Percentiles rank a stretch among this genome's conserved stretches.
Conservation (phyloP, 2,113 vertebrate genomes). For the Vidua chalybeata region DNA sequence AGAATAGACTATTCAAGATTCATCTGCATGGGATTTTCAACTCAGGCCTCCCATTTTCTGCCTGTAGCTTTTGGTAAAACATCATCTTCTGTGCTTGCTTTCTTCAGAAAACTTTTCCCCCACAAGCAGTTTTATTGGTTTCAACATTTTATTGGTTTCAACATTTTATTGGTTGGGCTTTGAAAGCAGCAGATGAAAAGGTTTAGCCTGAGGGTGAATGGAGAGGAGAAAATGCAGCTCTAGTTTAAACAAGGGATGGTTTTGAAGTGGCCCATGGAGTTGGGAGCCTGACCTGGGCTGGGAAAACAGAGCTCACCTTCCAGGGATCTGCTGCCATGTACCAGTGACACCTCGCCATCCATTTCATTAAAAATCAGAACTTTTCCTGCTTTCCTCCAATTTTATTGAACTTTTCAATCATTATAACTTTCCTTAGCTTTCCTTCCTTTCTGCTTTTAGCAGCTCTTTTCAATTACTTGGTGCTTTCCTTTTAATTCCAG, state of each 20-base stretch:
- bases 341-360: neutral
- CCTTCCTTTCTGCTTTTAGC: neutral
- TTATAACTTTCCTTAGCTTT: neutral
- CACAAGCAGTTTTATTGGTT: neutral
- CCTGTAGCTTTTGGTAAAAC: neutral
- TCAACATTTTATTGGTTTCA: neutral
- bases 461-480: conserved; percentile 10
- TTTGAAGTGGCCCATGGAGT: neutral
- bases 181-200: neutral
- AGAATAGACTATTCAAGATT: neutral
- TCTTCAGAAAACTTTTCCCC: neutral
- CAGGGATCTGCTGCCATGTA: neutral
- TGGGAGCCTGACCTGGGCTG: neutral
- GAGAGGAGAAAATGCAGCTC: neutral
- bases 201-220: neutral
- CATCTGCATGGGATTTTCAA: neutral
- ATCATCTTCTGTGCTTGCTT: neutral
- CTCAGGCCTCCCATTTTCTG: neutral
- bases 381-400: neutral
- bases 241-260: neutral
- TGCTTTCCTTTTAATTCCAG: conserved; percentile 24
- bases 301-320: neutral
- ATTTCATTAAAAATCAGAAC: neutral
- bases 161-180: neutral
- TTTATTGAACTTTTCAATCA: conserved; percentile 26